Percentiles rank a stretch among this genome's conserved stretches.
Conservation (phyloP, 2,113 vertebrate species). For the Anoura caudifer region DNA sequence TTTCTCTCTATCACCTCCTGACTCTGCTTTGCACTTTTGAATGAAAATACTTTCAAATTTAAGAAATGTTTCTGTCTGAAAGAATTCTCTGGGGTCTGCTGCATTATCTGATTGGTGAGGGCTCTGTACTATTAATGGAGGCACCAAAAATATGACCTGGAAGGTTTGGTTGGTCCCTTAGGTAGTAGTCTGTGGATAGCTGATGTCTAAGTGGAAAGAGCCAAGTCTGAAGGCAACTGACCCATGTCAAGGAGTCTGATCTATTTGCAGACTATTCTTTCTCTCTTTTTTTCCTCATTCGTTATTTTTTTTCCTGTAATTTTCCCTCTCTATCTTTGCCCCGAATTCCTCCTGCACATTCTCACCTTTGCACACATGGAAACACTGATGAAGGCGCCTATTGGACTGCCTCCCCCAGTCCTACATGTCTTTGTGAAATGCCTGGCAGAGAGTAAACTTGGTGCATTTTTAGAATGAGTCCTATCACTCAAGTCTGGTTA, state of each 20-base stretch:
- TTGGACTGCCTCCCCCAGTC: neutral
- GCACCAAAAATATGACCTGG: neutral
- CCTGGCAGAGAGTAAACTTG: neutral
- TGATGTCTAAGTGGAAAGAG: neutral
- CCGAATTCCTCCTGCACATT: neutral
- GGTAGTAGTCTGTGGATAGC: neutral
- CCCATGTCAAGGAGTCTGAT: neutral
- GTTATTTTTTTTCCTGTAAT: neutral
- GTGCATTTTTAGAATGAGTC: neutral
- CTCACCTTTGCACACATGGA: neutral
- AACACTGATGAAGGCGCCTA: neutral
- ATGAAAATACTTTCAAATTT: slow-evolving; percentile 62
- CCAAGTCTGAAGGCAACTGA: neutral
- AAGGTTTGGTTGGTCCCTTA: neutral
- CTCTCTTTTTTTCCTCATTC: neutral
- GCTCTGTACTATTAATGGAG: slow-evolving; percentile 25
- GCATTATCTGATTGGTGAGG: neutral
- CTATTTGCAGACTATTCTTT: neutral
- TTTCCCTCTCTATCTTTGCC: neutral
- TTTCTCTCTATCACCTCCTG: slow-evolving; percentile 66
- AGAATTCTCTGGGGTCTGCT: slow-evolving; percentile 41
- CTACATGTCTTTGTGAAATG: neutral
- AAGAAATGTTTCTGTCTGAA: slow-evolving; percentile 44
- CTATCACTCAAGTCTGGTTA: neutral
- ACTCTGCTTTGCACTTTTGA: slow-evolving; percentile 57